Evolutionary conservation across 2,797 vertebrate genomes (phyloP), one percentile per base, ranked within the genome.

Genomic region (Odontamblyopus rebecca): DNA sequence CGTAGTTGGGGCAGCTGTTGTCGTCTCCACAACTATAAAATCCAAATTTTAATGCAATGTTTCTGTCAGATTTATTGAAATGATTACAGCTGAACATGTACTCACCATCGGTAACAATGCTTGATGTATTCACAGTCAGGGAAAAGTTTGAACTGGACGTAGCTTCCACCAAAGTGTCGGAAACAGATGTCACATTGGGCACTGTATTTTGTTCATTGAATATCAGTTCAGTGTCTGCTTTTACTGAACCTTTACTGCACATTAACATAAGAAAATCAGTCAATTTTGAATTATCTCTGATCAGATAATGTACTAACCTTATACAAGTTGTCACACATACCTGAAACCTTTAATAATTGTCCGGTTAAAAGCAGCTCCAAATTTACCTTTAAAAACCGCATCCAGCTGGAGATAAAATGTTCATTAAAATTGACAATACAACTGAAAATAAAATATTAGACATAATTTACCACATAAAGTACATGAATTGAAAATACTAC

Each of bases 361-460:
- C 19, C 19, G 35, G 18, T 65, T 59, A 51, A 82, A 82, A 0
- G 2, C 0, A 0, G 0, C 0, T n/a, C 62, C 56, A 71, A 9
- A 82, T 60, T 16, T 0, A 1, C 0, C 0, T 2, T 15, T 35
- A 66, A 59, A 86, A 0, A 80, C 16, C 0, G 0, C 0, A 15
- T 78, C 0, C 1, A 84, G 75, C 85, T 83, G 73, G 38, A 8
- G 68, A 68, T 6, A 0, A 60, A 26, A 38, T 30, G 35, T 19
- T 41, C 1, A 11, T 27, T 11, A 0, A 15, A 30, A 54, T 2
- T 30, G 0, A 15, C 2, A 16, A 7, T 29, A 26, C 9, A 29
- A 15, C 1, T 54, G 19, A n/a, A 27, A 4, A 27, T 32, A 4
- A 32, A 32, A 32, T 32, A 32, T 32, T 32, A 32, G 4, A 0